Evolutionary conservation across 2,888 invertebrate species (phyloP).

Genomic region (Argyresthia goedartella): DNA sequence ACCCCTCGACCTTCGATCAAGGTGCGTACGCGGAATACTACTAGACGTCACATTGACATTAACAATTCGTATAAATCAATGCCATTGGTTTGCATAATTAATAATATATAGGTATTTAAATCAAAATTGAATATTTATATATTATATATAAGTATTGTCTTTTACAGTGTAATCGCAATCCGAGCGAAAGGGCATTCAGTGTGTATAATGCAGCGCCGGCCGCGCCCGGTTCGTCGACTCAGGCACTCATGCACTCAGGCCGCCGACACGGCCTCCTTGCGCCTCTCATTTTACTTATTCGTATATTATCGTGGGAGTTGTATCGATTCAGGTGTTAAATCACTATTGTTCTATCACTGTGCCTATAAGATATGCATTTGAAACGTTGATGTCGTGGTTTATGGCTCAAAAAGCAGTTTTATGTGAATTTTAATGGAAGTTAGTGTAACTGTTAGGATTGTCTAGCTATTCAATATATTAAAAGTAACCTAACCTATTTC

Average conservation of each 20-base stretch:
- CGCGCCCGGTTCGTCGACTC: constrained; percentile 11
- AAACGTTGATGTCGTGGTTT: constrained; percentile 40
- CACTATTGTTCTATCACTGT: too few relatives aligned
- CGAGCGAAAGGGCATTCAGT: background rate
- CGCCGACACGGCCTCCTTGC: too few relatives aligned
- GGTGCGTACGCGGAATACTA: constrained; percentile 72
- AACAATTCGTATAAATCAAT: background rate
- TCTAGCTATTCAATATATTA: background rate
- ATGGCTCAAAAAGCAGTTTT: constrained; percentile 64
- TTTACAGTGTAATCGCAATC: constrained; percentile 41
- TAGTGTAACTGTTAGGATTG: constrained; percentile 16
- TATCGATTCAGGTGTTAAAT: too few relatives aligned
- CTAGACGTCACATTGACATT: background rate
- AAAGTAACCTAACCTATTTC: constrained; percentile 13
- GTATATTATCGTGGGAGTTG: too few relatives aligned
- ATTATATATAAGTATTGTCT: too few relatives aligned
- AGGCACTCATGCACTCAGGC: too few relatives aligned
- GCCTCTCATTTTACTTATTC: too few relatives aligned
- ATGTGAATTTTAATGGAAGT: constrained; percentile 59
- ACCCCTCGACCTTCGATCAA: constrained; percentile 91
- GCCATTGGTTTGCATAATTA: too few relatives aligned
- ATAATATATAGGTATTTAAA: too few relatives aligned
- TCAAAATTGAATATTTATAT: too few relatives aligned
- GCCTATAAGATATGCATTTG: too few relatives aligned
- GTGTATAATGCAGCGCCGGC: constrained; percentile 19